phyloP scores from a whole-genome alignment of 1,140 invertebrate species.

The Euura saliciscinereae region DNA sequence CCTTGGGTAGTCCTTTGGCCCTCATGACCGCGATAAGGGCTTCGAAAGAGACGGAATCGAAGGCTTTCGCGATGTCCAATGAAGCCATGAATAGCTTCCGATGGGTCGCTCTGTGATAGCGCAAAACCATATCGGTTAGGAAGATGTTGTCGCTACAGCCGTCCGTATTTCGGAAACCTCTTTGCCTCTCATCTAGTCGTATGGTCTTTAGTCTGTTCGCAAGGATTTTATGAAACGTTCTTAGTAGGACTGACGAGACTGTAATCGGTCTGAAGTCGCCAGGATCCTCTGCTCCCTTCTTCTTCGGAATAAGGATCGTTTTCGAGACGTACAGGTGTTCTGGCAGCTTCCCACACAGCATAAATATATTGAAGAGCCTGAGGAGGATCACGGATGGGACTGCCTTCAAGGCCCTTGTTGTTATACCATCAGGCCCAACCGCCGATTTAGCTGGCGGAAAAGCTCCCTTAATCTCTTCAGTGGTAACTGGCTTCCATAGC shows the following conservation, averaged over 20 bases:
- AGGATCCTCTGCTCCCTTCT: conserved; percentile 30
- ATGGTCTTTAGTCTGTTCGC: conserved; percentile 31
- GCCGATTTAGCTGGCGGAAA: conserved; percentile 6
- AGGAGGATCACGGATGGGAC: conserved; percentile 9
- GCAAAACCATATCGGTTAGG: conserved; percentile 22
- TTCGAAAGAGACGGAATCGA: conserved; percentile 43
- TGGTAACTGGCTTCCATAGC: conserved; percentile 15
- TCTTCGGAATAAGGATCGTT: conserved; percentile 38
- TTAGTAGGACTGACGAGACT: conserved; percentile 44
- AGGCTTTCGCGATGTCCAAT: conserved; percentile 49
- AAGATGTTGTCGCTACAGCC: conserved; percentile 36
- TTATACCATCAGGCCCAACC: conserved; percentile 22
- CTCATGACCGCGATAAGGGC: conserved; percentile 27
- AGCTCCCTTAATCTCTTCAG: neutral
- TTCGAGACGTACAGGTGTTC: conserved; percentile 14
- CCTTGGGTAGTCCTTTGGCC: conserved; percentile 12
- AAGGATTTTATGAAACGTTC: conserved; percentile 44
- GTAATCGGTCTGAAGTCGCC: conserved; percentile 50
- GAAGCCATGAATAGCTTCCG: conserved; percentile 25
- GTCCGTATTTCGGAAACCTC: conserved; percentile 30
- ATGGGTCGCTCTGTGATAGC: neutral
- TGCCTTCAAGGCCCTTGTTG: neutral
- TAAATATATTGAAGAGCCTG: conserved; percentile 25
- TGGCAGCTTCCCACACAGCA: conserved; percentile 19
- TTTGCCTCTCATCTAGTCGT: conserved; percentile 26